Evolutionary conservation across 2,113 vertebrate species (phyloP).

Genomic region (Myrmophylax atrothorax): DNA sequence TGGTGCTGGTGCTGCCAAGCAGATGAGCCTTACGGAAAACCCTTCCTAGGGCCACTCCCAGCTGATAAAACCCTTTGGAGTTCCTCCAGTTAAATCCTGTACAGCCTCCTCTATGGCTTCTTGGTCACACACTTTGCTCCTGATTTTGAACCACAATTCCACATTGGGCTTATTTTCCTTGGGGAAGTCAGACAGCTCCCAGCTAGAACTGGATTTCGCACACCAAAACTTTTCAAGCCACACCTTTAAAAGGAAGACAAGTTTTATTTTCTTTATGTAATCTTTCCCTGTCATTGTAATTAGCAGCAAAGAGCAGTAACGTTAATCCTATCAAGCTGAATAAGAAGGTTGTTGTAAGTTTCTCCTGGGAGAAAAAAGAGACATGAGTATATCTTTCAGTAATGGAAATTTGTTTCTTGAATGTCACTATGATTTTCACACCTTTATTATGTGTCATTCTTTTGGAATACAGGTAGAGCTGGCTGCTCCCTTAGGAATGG

Average conservation of each 20-base stretch:
- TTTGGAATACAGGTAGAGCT: not conserved
- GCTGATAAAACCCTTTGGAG: not conserved
- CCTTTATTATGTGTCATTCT: not conserved
- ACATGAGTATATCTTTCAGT: not conserved
- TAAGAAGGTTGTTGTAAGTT: not conserved
- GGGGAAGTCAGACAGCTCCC: not conserved
- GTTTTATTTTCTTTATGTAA: not conserved
- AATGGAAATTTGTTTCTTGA: not conserved
- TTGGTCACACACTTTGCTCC: not conserved
- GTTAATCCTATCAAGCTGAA: not conserved
- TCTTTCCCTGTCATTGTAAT: not conserved
- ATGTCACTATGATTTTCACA: not conserved
- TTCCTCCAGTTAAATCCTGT: not conserved
- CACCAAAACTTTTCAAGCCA: not conserved
- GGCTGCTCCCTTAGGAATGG: not conserved
- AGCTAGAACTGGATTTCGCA: not conserved
- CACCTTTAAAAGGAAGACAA: not conserved
- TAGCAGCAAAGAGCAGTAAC: not conserved
- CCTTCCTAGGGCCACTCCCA: not conserved
- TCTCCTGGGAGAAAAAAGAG: not conserved
- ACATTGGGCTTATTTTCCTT: not conserved
- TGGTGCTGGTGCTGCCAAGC: not conserved
- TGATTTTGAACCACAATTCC: not conserved
- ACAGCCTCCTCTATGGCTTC: not conserved
- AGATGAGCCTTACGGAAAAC: not conserved